Percentiles rank a stretch among this genome's conserved stretches.
These are phyloP conservation scores for Micrasema longulum DNA, from an alignment of 1,140 invertebrate genomes.

Conservation along the genomic window DNA sequence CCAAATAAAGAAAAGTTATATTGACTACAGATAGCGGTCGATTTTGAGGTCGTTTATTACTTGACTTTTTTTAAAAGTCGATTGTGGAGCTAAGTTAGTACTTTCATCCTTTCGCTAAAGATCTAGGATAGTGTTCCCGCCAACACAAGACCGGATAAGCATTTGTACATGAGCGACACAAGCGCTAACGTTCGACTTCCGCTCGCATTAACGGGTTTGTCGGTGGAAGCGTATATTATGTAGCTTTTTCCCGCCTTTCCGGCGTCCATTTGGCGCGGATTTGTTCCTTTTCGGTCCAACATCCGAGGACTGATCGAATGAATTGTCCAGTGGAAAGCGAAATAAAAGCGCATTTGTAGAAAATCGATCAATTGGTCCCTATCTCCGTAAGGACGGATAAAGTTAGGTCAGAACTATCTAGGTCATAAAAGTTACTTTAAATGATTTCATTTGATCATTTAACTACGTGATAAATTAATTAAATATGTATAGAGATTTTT, in stretches of 20 bases:
- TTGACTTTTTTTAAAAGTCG: too few relatives aligned
- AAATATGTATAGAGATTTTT: too few relatives aligned
- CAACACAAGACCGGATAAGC: conserved; percentile 29
- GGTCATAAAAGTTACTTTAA: too few relatives aligned
- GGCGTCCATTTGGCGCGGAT: conserved; percentile 24
- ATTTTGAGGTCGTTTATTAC: too few relatives aligned
- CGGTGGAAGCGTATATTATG: conserved; percentile 17
- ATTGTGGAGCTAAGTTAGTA: background rate
- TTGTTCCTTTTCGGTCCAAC: conserved; percentile 21
- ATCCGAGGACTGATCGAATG: conserved; percentile 15
- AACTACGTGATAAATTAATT: too few relatives aligned
- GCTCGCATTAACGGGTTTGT: conserved; percentile 31
- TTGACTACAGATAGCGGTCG: too few relatives aligned
- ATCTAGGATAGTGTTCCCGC: conserved; percentile 1
- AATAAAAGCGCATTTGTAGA: too few relatives aligned
- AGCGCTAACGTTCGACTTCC: conserved; percentile 35
- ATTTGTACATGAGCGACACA: conserved; percentile 34
- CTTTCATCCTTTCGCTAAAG: background rate
- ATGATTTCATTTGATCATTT: too few relatives aligned
- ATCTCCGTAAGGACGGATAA: too few relatives aligned
- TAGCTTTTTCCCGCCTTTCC: conserved; percentile 27
- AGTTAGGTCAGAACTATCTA: too few relatives aligned
- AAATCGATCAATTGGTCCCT: too few relatives aligned
- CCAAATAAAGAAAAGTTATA: too few relatives aligned
- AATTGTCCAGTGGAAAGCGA: conserved; percentile 1